A percentile compares a stretch with the other conserved stretches of the same genome.
Evolutionary conservation across 2,113 vertebrate genomes (phyloP).

Genomic region (Percopsis transmontana): DNA sequence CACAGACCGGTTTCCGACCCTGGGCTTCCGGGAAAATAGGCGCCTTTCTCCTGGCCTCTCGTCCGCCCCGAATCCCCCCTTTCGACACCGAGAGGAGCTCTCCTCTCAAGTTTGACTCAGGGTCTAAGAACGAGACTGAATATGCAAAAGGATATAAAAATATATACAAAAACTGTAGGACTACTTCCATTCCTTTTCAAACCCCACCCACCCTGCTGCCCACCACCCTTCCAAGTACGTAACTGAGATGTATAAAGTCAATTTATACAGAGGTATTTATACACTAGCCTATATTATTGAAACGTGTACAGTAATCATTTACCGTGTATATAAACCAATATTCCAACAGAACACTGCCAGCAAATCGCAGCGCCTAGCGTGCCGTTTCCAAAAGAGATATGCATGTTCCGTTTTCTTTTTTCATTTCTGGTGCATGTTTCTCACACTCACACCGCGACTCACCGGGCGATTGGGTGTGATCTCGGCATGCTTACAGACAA

Average conservation of each 20-base stretch:
- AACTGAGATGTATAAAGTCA: slow-evolving; percentile 58
- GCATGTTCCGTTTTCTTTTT: slow-evolving; percentile 79
- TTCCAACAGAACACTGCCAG: slow-evolving; percentile 87
- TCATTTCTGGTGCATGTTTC: slow-evolving; percentile 83
- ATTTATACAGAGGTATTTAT: slow-evolving; percentile 73
- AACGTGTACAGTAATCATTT: slow-evolving; percentile 59
- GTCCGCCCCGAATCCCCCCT: slow-evolving; percentile 50
- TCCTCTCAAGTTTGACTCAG: slow-evolving; percentile 93
- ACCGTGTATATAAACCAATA: slow-evolving; percentile 78
- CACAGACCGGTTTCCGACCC: slow-evolving; percentile 95
- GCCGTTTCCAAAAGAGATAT: slow-evolving; percentile 81
- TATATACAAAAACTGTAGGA: slow-evolving; percentile 81
- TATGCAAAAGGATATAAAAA: slow-evolving; percentile 67
- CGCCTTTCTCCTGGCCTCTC: background rate
- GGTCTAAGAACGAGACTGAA: slow-evolving; percentile 85
- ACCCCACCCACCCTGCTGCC: slow-evolving; percentile 46
- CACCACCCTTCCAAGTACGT: slow-evolving; percentile 72
- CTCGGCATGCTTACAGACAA: slow-evolving; percentile 75
- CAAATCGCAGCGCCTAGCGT: slow-evolving; percentile 85
- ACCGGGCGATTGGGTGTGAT: slow-evolving; percentile 72
- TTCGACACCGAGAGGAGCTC: slow-evolving; percentile 72
- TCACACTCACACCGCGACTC: slow-evolving; percentile 16
- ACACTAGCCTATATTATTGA: slow-evolving; percentile 63
- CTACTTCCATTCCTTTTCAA: slow-evolving; percentile 85
- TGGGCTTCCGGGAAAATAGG: slow-evolving; percentile 89